These are phyloP conservation scores for Sinodicranocentrus sp. DNA, from an alignment of 2,888 invertebrate species.

Conservation along the genomic window DNA sequence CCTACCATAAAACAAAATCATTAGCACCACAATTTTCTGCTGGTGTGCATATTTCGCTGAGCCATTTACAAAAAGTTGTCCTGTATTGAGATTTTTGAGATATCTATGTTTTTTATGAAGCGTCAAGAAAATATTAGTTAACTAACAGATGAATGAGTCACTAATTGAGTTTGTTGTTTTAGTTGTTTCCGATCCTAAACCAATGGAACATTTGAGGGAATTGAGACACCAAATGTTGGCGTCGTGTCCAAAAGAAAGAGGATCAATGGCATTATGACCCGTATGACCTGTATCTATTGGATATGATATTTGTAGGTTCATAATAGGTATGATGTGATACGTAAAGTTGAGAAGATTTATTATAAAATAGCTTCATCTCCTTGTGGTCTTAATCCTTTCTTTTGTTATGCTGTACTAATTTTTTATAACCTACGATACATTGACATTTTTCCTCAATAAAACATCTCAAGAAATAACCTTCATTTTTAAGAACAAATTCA, in stretches of 20 bases:
- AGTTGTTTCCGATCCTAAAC: constrained; percentile 75
- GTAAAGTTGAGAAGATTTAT: no score
- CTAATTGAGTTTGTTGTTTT: constrained; percentile 10
- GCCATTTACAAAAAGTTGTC: constrained; percentile 82
- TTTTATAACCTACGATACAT: no score
- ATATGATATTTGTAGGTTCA: constrained; percentile 92
- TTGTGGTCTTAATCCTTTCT: no score
- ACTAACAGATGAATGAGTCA: constrained; percentile 79
- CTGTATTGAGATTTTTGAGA: constrained; percentile 89
- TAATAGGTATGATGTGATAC: constrained; percentile 87
- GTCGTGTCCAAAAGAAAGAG: constrained; percentile 70
- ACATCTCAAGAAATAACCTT: no score
- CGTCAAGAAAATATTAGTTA: constrained; percentile 90
- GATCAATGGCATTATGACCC: constrained; percentile 85
- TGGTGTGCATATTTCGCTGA: constrained; percentile 89
- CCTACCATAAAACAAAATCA: no score
- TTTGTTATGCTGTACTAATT: no score
- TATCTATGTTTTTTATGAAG: constrained; percentile 93
- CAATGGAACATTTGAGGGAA: constrained; percentile 73
- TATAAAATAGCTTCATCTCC: no score
- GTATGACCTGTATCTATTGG: constrained; percentile 92
- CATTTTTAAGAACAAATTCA: no score
- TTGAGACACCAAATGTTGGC: constrained; percentile 72
- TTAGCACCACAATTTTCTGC: no score
- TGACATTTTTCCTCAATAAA: no score